These are phyloP conservation scores for Monoplex corrugatus DNA, from an alignment of 2,888 invertebrate genomes.

Conservation along the genomic window DNA sequence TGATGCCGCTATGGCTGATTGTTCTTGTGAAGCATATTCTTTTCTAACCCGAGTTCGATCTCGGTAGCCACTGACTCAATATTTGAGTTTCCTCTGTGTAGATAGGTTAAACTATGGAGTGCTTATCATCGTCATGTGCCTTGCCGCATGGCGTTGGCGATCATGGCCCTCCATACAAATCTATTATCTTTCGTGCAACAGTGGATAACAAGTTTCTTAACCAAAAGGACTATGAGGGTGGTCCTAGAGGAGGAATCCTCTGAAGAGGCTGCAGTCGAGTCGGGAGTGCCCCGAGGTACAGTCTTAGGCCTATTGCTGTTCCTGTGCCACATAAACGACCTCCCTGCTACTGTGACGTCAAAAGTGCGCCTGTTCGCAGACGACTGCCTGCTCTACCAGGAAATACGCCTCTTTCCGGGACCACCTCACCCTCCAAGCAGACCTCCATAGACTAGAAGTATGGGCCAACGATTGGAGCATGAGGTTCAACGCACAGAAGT, in stretches of 20 bases:
- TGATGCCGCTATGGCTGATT: too few species aligned
- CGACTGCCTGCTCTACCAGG: constrained; percentile 22
- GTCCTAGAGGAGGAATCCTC: constrained; percentile 8
- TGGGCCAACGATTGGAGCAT: background rate
- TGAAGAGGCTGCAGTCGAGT: constrained; percentile 1
- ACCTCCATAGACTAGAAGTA: background rate
- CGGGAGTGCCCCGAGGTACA: constrained; percentile 5
- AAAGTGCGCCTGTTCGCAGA: background rate
- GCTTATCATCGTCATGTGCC: too few species aligned
- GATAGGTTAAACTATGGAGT: too few species aligned
- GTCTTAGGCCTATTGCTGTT: constrained; percentile 5
- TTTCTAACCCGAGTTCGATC: too few species aligned
- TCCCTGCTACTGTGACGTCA: background rate
- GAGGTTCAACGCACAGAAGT: background rate
- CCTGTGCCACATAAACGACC: constrained; percentile 20
- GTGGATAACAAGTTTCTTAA: constrained; percentile 23
- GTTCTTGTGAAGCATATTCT: too few species aligned
- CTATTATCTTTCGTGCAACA: too few species aligned
- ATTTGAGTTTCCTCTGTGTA: too few species aligned
- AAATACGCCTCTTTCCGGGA: background rate
- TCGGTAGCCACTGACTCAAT: too few species aligned
- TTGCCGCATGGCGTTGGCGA: too few species aligned
- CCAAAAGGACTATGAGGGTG: background rate
- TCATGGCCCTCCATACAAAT: too few species aligned
- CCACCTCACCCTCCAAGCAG: too few species aligned